A percentile compares a stretch with the other conserved stretches of the same genome.
Conservation (phyloP, 2,888 invertebrate species). For the Drosophila quasianomalipes region DNA sequence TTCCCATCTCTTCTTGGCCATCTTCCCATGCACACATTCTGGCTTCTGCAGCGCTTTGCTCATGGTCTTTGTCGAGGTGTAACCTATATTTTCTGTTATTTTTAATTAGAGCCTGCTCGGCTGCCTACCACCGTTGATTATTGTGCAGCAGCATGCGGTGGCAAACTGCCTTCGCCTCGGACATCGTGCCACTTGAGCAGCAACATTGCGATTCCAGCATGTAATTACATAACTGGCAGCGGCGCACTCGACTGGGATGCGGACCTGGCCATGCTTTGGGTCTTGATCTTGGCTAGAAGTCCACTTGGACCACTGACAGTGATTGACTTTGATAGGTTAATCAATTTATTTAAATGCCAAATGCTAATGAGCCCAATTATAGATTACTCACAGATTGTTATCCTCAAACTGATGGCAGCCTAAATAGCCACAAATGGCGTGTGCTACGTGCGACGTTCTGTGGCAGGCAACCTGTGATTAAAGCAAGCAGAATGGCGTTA, state of each 20-base stretch:
- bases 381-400: conserved; percentile 48
- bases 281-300: background rate
- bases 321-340: conserved; percentile 53
- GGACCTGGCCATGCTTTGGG: background rate
- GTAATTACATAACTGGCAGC: conserved; percentile 62
- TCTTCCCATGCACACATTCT: conserved; percentile 1
- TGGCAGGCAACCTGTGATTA: background rate
- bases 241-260: conserved; percentile 16
- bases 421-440: conserved; percentile 30
- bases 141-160: conserved; percentile 50
- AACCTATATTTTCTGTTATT: conserved; percentile 71
- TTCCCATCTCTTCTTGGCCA: conserved; percentile 50
- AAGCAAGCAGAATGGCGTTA: background rate
- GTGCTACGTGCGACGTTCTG: background rate
- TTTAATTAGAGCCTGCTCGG: conserved; percentile 65
- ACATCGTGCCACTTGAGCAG: conserved; percentile 29
- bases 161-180: conserved; percentile 33
- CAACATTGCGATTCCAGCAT: conserved; percentile 50
- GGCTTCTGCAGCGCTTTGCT: conserved; percentile 1
- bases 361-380: conserved; percentile 60
- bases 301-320: conserved; percentile 2
- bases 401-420: conserved; percentile 39
- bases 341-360: conserved; percentile 63
- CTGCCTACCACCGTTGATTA: conserved; percentile 55
- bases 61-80: conserved; percentile 62